Base-by-base conservation (phyloP, 2,113 vertebrate species). In the Ptyas mucosa region DNA sequence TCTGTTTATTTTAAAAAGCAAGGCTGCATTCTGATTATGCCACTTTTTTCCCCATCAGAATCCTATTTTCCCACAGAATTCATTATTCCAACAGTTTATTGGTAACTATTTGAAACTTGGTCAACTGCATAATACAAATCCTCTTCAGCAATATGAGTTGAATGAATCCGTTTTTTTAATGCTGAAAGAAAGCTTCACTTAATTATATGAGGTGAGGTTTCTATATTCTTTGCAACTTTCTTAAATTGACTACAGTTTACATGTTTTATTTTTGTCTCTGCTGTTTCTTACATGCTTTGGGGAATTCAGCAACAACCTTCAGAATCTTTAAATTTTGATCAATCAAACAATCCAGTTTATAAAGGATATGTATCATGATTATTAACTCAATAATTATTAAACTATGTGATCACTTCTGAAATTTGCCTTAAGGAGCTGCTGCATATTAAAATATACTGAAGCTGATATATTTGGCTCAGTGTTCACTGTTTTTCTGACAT, bases 381-480 rank as follows among this genome's bases (percentile, higher is more conserved):
- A 5, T 23, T 88, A 49, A 46, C 88, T 91, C 64, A 29, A 89
- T 85, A 39, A 34, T 94, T 95, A 39, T 64, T 39, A 85, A 90
- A 89, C n/a, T 29, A 51, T 94, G 92, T 93, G 86, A 88, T 94
- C 94, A 89, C 6, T n/a, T 61, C 0, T 0, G 26, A 26, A 57
- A 1, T 29, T 4, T 34, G 3, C 69, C n/a, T n/a, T 85, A 34
- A 15, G 52, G 39, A 10, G 14, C 2, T 29, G 49, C 61, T n/a
- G 61, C 11, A 14, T 34, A 49, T 91, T 75, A 34, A 34, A 75
- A 75, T 75, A 75, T 34, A 75, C 6, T 75, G n/a, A 75, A 75
- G n/a, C n/a, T 2, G 18, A 34, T 39, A 39, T 34, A 39, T 34
- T 75, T 75, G 69, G 15, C n/a, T 75, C 29, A 18, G n/a, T 34